Percentiles rank a stretch among this genome's conserved stretches.
Evolutionary conservation across 2,888 invertebrate species (phyloP).

Genomic region (Marasmarcha lunaedactyla): DNA sequence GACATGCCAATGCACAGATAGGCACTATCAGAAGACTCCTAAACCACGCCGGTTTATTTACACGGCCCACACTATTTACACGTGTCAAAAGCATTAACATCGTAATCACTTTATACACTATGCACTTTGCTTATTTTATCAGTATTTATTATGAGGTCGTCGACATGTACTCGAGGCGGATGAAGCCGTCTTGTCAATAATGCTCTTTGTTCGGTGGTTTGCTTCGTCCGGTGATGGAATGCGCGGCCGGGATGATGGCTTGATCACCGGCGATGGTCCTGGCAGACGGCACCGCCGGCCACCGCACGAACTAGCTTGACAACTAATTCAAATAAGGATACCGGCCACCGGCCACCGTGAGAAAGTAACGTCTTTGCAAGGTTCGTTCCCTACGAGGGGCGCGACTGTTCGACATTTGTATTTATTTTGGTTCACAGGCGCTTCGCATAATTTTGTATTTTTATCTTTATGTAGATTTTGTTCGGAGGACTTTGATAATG

Average conservation of each 20-base stretch:
- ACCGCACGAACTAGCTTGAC: background rate
- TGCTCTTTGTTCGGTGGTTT: background rate
- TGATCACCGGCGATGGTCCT: no score
- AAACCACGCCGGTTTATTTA: no score
- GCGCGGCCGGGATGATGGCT: no score
- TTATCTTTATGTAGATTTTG: no score
- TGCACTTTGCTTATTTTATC: conserved; percentile 6
- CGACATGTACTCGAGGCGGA: background rate
- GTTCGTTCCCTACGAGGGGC: background rate
- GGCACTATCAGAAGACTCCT: no score
- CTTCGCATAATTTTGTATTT: no score
- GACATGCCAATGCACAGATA: no score
- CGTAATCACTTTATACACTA: background rate
- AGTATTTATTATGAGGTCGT: conserved; percentile 2
- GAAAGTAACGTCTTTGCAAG: background rate
- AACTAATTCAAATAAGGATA: background rate
- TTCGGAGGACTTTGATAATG: no score
- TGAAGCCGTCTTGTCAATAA: background rate
- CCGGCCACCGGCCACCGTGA: background rate
- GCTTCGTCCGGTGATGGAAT: no score
- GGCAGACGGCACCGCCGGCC: background rate
- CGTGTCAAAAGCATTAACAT: background rate
- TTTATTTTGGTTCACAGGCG: no score
- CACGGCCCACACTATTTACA: no score
- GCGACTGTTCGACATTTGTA: no score